Conservation (phyloP, 1,140 invertebrate genomes). For the Melanaphis sacchari region DNA sequence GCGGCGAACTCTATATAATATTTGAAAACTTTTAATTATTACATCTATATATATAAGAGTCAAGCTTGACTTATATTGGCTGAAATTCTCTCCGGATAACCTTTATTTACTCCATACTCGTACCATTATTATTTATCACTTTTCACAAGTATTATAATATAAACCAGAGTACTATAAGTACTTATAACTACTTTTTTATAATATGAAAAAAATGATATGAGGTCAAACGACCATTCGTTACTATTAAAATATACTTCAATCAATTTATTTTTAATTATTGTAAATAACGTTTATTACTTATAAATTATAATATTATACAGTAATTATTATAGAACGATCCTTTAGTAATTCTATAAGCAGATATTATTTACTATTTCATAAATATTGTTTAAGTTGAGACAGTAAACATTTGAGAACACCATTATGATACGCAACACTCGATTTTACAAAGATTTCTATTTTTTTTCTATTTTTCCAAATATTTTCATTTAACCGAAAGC, state of each 20-base stretch:
- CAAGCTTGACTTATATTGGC: not conserved
- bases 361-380: not conserved
- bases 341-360: not conserved
- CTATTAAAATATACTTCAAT: not conserved
- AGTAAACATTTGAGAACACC: not conserved
- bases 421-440: not conserved
- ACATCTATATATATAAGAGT: not conserved
- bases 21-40: slow-evolving; percentile 1
- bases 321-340: not conserved
- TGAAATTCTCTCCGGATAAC: not conserved
- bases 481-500: not conserved
- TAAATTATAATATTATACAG: not conserved
- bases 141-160: not conserved
- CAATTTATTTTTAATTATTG: not conserved
- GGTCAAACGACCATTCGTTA: not conserved
- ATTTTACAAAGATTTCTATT: not conserved
- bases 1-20: not conserved
- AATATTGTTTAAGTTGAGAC: not conserved
- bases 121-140: not conserved
- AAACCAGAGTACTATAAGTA: not conserved
- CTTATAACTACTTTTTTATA: not conserved
- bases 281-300: not conserved
- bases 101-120: not conserved
- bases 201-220: not conserved
- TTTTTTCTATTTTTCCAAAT: not conserved